Conservation (phyloP, 2,888 invertebrate species). For the Aricia artaxerxes region DNA sequence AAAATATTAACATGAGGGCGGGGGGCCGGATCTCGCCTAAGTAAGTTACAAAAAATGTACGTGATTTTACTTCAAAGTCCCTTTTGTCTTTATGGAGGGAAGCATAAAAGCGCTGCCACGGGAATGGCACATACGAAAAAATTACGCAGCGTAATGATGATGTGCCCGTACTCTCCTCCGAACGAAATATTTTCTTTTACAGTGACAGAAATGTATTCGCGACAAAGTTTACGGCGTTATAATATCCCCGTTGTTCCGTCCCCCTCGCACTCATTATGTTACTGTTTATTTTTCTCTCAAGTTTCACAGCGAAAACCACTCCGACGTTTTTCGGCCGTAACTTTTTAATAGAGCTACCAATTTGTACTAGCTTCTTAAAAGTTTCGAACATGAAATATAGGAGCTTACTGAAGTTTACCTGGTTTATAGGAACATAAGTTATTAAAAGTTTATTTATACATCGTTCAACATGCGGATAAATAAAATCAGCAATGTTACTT, state of each 20-base stretch:
- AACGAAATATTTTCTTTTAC: slow-evolving; percentile 76
- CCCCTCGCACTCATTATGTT: slow-evolving; percentile 42
- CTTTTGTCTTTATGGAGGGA: slow-evolving; percentile 80
- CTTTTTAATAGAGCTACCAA: slow-evolving; percentile 43
- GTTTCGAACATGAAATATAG: slow-evolving; percentile 40
- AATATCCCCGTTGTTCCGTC: slow-evolving; percentile 36
- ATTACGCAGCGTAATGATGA: slow-evolving; percentile 79
- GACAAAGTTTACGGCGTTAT: slow-evolving; percentile 57
- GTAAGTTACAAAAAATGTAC: slow-evolving; percentile 82
- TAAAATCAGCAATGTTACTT: not conserved
- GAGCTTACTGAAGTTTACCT: slow-evolving; percentile 39
- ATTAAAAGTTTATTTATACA: slow-evolving; percentile 38
- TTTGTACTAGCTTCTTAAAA: slow-evolving; percentile 43
- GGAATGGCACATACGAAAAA: slow-evolving; percentile 78
- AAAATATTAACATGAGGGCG: slow-evolving; percentile 80
- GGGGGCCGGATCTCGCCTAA: slow-evolving; percentile 75
- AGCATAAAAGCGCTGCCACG: slow-evolving; percentile 77
- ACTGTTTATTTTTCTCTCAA: slow-evolving; percentile 42
- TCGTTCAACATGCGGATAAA: not conserved
- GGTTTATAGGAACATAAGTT: slow-evolving; percentile 37
- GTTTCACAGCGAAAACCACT: slow-evolving; percentile 39
- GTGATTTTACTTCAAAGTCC: slow-evolving; percentile 81
- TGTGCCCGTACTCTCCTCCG: slow-evolving; percentile 73
- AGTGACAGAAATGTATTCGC: slow-evolving; percentile 69
- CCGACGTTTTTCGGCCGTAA: slow-evolving; percentile 41